Evolutionary conservation across 1,140 invertebrate species (phyloP), one percentile per base, ranked within the genome.

Genomic region (Dendrolimus kikuchii): DNA sequence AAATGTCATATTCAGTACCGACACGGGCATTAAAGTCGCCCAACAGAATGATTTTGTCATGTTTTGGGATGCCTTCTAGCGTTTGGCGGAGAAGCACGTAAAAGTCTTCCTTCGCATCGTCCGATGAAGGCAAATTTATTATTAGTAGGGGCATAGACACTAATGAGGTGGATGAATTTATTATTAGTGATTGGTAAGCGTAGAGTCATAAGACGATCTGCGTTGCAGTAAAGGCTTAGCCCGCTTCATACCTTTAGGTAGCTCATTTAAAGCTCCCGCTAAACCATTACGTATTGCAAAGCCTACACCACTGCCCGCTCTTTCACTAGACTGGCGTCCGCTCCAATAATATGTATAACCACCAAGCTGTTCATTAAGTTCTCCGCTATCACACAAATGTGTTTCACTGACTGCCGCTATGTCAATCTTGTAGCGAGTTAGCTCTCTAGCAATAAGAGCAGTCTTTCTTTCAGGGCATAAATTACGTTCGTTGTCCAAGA

Each of bases 381-480:
- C 51, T 5, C 66, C 60, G 36, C 36, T 7, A 6, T 57, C 59
- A 46, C 46, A 53, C 1, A 66, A 49, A 47, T 62, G 61, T 4
- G 60, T 62, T 49, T 69, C 57, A 23, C 60, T 66, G 8, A 69
- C 52, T 43, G 63, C 59, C 38, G 60, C 60, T 8, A 66, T 60
- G 8, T 69, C 59, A 3, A 69, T 52, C 7, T 58, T 60, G 38
- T 66, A 69, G 36, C 56, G 46, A 6, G 49, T 10, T 43, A 60
- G 38, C n/a, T 64, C 64, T 39, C 56, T 40, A 0, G 62, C 67
- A 23, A 67, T 64, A 4, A 67, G 39, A 5, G 57, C 53, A 7
- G 64, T 66, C 39, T 62, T 62, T 49, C 59, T 60, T 39, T 67
- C 53, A 7, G 61, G 61, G 46, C 64, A 61, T 40, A 48, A 40